Percentiles rank a stretch among this genome's conserved stretches.
Conservation (phyloP, 2,888 invertebrate species). For the Hoplodrina ambigua region DNA sequence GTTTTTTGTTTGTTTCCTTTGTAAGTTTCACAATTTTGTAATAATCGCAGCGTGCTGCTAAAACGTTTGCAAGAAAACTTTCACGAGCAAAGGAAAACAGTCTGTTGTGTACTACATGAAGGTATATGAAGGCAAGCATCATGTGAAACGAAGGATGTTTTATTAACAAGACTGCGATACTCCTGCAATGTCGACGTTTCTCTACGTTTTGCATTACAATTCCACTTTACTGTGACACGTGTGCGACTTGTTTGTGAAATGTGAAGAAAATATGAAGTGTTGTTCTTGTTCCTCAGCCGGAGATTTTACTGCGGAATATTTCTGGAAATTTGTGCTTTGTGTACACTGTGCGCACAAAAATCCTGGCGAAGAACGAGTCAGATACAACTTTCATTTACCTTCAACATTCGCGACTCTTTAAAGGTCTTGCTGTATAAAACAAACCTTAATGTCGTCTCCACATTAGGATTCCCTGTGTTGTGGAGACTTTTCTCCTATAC, state of each 20-base stretch:
- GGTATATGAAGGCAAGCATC: constrained; percentile 7
- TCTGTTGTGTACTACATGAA: background rate
- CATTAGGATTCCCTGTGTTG: too few species aligned
- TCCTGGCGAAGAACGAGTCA: background rate
- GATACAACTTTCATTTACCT: too few species aligned
- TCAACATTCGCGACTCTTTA: too few species aligned
- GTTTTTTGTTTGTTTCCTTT: background rate
- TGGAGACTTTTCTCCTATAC: too few species aligned
- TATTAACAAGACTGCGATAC: constrained; percentile 35
- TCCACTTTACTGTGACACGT: constrained; percentile 16
- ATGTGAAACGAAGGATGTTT: constrained; percentile 23
- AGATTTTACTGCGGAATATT: background rate
- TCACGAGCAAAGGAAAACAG: constrained; percentile 6
- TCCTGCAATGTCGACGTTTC: constrained; percentile 7
- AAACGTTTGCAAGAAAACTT: constrained; percentile 12
- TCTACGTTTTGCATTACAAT: constrained; percentile 21
- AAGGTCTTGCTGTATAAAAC: too few species aligned
- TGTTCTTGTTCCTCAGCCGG: background rate
- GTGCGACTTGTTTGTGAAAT: constrained; percentile 10
- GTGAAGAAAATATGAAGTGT: background rate
- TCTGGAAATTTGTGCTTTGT: background rate
- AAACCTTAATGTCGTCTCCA: too few species aligned
- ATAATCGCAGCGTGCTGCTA: background rate
- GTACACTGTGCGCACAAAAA: background rate
- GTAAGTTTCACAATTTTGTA: constrained; percentile 18